Evolutionary conservation across 2,113 vertebrate species (phyloP), one percentile per base, ranked within the genome.

Genomic region (Dolichotis patagonum): DNA sequence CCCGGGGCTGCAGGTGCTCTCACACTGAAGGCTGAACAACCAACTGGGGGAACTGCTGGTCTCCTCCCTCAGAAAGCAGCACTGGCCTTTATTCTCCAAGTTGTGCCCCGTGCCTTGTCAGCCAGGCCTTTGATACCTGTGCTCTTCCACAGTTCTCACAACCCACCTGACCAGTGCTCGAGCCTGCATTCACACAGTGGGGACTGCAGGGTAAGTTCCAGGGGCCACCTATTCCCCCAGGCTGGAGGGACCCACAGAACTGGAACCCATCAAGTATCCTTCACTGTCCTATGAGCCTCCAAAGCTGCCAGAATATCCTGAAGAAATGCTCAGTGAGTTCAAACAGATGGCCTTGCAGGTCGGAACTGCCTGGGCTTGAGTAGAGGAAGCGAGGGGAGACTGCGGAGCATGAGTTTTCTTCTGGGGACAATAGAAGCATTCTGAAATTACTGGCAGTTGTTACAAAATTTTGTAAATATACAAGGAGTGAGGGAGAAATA

Each of bases 381-480:
- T 4, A 32, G 4, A 19, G 24, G 7, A 3, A 0, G 5, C 0
- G 13, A 8, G 14, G 6, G 22, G 5, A 8, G 14, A 2, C 38
- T 5, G 17, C 9, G 3, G 20, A 52, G 30, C 3, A 1, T 1
- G 0, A 46, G 41, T 43, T 13, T 65, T 86, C 65, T 63, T 2
- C 49, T 9, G 13, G 20, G 10, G 19, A 12, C 6, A 20, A 16
- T 20, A 56, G 14, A 32, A 71, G 41, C 1, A 7, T 35, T 71
- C 86, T n/a, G 22, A 43, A 13, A 9, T 54, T 6, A 14, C 14
- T 10, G 30, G 22, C 32, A 30, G 20, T 35, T 9, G 22, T 13
- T 13, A 12, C 12, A 4, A 35, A 20, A 19, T 14, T 81, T 16
- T 65, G 16, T 0, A 22, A 63, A 7, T 2, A 2, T 6, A 56